These are phyloP conservation scores for Helicoverpa assulta DNA, from an alignment of 2,888 invertebrate genomes.

Conservation along the genomic window DNA sequence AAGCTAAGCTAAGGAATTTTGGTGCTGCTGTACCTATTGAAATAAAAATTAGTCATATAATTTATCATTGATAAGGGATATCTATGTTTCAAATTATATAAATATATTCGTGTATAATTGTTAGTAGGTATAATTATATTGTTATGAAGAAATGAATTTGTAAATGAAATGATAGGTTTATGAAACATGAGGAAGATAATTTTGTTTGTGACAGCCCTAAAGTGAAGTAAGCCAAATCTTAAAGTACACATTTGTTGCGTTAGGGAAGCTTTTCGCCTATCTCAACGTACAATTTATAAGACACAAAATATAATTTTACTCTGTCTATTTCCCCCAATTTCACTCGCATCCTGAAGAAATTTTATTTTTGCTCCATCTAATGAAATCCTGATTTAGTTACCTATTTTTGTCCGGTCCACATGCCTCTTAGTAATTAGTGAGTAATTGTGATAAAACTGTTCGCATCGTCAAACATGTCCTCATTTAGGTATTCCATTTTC, in stretches of 20 bases:
- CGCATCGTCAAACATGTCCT: constrained; percentile 26
- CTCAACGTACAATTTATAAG: too few species aligned
- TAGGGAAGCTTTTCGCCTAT: too few species aligned
- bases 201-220: constrained; percentile 7
- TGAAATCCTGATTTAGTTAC: too few species aligned
- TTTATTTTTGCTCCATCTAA: too few species aligned
- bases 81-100: constrained; percentile 9
- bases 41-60: constrained; percentile 16
- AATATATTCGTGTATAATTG: not conserved
- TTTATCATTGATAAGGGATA: constrained; percentile 11
- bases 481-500: constrained; percentile 32
- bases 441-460: constrained; percentile 28
- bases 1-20: not conserved
- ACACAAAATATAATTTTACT: not conserved
- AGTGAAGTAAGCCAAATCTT: not conserved
- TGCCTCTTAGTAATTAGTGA: constrained; percentile 17
- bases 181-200: not conserved
- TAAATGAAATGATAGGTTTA: not conserved
- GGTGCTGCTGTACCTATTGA: constrained; percentile 1
- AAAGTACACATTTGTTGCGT: too few species aligned
- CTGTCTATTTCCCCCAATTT: not conserved
- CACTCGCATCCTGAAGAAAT: not conserved
- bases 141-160: not conserved
- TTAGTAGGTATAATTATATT: not conserved
- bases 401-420: not conserved